Percentiles rank a stretch among this genome's conserved stretches.
Conservation (phyloP, 37 sponge, comb jelly and placozoan species). For the Ephydatia muelleri region DNA sequence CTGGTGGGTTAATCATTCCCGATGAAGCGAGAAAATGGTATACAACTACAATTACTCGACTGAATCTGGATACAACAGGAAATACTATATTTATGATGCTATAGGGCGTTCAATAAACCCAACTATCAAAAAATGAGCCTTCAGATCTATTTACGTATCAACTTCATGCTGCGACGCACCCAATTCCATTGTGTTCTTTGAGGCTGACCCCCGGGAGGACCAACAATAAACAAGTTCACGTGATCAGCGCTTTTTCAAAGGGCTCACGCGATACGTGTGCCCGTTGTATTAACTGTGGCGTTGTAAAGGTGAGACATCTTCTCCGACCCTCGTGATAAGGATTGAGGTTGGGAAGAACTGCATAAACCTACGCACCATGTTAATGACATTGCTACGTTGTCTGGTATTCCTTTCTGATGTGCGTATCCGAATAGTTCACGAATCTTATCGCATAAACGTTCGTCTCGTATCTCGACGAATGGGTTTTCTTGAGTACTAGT, state of each 20-base stretch:
- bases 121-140: not conserved
- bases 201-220: not conserved
- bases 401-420: too few relatives aligned
- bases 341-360: not conserved
- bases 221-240: not conserved
- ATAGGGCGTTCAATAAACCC: not conserved
- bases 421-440: too few relatives aligned
- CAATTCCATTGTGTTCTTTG: constrained; percentile 16
- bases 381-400: too few relatives aligned
- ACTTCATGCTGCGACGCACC: constrained; percentile 6
- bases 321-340: not conserved
- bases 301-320: not conserved
- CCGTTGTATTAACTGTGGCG: not conserved
- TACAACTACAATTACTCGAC: not conserved
- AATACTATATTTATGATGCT: not conserved
- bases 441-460: too few relatives aligned
- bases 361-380: too few relatives aligned
- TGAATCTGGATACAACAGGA: constrained; percentile 6
- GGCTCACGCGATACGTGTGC: not conserved
- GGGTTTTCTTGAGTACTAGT: too few relatives aligned
- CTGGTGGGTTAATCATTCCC: constrained; percentile 70
- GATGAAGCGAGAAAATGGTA: not conserved
- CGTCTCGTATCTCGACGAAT: too few relatives aligned
- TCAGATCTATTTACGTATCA: not conserved
- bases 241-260: not conserved